A percentile compares a stretch with the other conserved stretches of the same genome.
Evolutionary conservation across 2,888 invertebrate genomes (phyloP).

Genomic region (Invenusta paracnida): DNA sequence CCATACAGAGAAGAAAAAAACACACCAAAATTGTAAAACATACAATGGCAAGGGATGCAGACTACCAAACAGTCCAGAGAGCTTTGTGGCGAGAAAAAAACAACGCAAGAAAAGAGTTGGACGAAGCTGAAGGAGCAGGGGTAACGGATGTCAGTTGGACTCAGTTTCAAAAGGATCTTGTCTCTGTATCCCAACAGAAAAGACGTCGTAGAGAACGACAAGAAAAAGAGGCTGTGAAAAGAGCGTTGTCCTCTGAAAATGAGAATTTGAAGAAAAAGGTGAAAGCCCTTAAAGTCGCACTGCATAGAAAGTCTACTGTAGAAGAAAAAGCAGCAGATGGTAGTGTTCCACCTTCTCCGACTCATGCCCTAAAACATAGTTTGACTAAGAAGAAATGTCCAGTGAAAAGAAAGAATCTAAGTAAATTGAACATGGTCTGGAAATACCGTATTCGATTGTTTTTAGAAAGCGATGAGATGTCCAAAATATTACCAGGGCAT

Average conservation of each 20-base stretch:
- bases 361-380: too few species aligned
- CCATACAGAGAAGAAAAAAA: background rate
- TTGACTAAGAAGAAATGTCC: too few species aligned
- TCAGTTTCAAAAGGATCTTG: background rate
- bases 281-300: background rate
- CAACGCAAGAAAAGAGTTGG: background rate
- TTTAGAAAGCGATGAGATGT: background rate
- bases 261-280: background rate
- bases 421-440: too few species aligned
- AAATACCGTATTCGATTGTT: background rate
- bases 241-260: background rate
- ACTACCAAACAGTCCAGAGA: background rate
- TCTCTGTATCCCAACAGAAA: conserved; percentile 3
- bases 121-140: too few species aligned
- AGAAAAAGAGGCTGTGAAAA: background rate
- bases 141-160: background rate
- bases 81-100: background rate
- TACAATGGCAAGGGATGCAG: background rate
- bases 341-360: too few species aligned
- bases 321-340: background rate
- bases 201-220: background rate
- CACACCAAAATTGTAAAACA: background rate
- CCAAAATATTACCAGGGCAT: background rate
- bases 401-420: too few species aligned
- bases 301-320: background rate